These are phyloP conservation scores for Anoplopoma fimbria DNA, from an alignment of 2,113 vertebrate genomes.

Conservation along the genomic window DNA sequence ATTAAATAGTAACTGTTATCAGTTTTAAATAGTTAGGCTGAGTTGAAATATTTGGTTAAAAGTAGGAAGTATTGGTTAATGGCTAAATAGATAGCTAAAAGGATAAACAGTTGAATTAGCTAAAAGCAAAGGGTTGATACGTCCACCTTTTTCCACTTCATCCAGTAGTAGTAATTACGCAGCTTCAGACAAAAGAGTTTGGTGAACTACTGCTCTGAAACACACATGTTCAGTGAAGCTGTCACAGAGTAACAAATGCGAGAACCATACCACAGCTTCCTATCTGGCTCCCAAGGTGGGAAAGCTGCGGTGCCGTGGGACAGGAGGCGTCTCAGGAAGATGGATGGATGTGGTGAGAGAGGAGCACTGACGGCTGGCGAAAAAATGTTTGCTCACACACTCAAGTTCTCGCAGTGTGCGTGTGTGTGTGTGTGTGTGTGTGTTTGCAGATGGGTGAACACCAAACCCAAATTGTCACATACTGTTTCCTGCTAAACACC, in stretches of 20 bases:
- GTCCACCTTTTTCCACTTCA: neutral
- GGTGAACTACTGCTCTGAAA: conserved; percentile 3
- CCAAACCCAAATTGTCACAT: conserved; percentile 58
- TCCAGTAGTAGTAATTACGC: neutral
- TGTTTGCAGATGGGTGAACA: conserved; percentile 40
- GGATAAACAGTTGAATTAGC: neutral
- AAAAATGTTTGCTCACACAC: conserved; percentile 55
- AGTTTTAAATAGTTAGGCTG: neutral
- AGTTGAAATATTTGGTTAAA: neutral
- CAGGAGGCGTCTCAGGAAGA: conserved; percentile 59
- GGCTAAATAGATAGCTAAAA: neutral
- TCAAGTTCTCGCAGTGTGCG: conserved; percentile 31
- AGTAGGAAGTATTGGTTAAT: neutral
- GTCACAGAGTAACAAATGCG: conserved; percentile 52
- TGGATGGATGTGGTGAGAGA: conserved; percentile 67
- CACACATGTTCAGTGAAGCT: conserved; percentile 28
- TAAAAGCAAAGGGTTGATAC: neutral
- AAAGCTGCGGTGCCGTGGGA: conserved; percentile 47
- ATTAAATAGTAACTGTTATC: neutral
- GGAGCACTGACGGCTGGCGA: conserved; percentile 46
- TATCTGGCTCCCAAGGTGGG: conserved; percentile 62
- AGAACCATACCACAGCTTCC: conserved; percentile 57
- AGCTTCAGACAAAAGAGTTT: neutral
- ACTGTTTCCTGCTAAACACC: conserved; percentile 69
- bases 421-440: conserved; percentile 31